These are phyloP conservation scores for Chionomys nivalis DNA, from an alignment of 2,113 vertebrate genomes.

Conservation along the genomic window DNA sequence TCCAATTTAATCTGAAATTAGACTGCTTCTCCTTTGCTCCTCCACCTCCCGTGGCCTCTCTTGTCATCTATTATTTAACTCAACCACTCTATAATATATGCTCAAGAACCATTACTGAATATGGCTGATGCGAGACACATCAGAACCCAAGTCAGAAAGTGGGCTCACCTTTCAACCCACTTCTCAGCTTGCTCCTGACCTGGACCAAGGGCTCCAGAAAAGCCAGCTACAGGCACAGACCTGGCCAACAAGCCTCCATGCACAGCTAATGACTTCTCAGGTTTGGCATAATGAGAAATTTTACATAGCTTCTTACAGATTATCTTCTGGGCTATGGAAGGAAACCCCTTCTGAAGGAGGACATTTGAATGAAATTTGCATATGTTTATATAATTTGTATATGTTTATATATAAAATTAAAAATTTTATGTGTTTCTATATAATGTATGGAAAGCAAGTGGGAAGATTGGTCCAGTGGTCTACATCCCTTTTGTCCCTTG, in stretches of 20 bases:
- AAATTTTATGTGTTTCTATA: not conserved
- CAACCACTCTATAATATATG: conserved; percentile 48
- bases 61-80: conserved; percentile 78
- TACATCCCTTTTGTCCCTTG: not conserved
- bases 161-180: not conserved
- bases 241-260: not conserved
- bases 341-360: not conserved
- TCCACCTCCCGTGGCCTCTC: conserved; percentile 42
- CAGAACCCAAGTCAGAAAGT: conserved; percentile 36
- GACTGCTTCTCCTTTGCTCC: conserved; percentile 47
- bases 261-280: not conserved
- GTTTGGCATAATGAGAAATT: conserved; percentile 12
- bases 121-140: conserved; percentile 19
- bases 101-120: conserved; percentile 58
- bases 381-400: not conserved
- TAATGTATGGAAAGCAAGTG: not conserved
- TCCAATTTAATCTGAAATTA: conserved; percentile 68
- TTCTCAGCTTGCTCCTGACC: not conserved
- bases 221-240: not conserved
- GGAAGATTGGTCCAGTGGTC: not conserved
- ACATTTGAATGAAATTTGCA: not conserved
- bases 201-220: not conserved
- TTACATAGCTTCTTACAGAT: not conserved
- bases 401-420: not conserved
- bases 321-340: not conserved